Percentiles rank a stretch among this genome's conserved stretches.
phyloP scores from a whole-genome alignment of 2,113 vertebrate species.

The Suncus etruscus region DNA sequence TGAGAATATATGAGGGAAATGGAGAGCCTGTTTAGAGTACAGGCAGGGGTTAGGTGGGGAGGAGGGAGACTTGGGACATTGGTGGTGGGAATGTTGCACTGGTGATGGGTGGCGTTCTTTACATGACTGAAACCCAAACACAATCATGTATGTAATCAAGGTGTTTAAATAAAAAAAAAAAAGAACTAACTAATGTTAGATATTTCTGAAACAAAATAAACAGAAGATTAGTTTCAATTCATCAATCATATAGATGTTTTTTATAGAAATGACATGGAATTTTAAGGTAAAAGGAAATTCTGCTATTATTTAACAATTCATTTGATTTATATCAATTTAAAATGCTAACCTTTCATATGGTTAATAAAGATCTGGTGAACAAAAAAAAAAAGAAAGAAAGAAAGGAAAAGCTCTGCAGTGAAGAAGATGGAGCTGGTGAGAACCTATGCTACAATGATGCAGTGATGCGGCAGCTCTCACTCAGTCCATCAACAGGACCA shows the following conservation, averaged over 20 bases:
- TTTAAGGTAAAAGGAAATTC: neutral
- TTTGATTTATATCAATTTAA: neutral
- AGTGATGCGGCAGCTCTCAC: neutral
- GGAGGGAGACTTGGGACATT: too few relatives aligned
- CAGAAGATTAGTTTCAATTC: neutral
- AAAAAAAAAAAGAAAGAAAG: too few relatives aligned
- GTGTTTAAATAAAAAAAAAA: too few relatives aligned
- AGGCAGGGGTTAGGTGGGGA: too few relatives aligned
- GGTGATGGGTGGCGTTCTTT: too few relatives aligned
- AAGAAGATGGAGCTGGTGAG: neutral
- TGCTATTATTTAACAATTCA: neutral
- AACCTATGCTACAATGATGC: neutral
- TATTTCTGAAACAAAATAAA: neutral
- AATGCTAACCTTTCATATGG: neutral
- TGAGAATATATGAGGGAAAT: too few relatives aligned
- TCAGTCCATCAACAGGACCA: neutral
- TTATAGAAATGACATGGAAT: too few relatives aligned
- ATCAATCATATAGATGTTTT: neutral
- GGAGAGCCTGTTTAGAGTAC: too few relatives aligned
- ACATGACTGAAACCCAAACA: too few relatives aligned
- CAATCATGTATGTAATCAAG: too few relatives aligned
- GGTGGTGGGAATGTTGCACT: too few relatives aligned
- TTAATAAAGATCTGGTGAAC: constrained; percentile 4
- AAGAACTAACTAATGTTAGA: constrained; percentile 3
- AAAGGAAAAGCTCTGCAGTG: neutral